These are phyloP conservation scores for Lasaia peninsularis DNA, from an alignment of 1,140 invertebrate species.

Conservation along the genomic window DNA sequence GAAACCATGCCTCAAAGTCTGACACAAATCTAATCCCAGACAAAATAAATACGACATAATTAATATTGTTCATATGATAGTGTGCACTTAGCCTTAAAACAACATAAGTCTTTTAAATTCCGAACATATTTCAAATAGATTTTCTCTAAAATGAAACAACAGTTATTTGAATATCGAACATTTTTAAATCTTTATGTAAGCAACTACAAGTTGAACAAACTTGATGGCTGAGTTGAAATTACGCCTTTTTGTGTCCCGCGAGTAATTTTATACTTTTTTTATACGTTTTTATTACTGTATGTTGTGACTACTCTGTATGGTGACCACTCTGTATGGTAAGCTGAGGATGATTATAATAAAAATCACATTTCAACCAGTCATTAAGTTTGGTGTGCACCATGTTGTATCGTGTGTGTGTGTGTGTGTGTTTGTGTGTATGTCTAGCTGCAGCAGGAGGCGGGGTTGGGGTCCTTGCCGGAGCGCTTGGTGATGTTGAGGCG, in stretches of 20 bases:
- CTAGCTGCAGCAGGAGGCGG: conserved; percentile 91
- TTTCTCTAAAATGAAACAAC: background rate
- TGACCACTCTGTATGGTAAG: background rate
- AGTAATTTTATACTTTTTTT: too few relatives aligned
- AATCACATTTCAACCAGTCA: background rate
- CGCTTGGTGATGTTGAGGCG: conserved; percentile 88
- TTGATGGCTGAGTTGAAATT: background rate
- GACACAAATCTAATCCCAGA: too few relatives aligned
- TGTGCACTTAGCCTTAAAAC: conserved; percentile 1
- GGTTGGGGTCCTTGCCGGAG: conserved; percentile 89
- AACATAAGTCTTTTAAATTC: background rate
- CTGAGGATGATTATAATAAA: background rate
- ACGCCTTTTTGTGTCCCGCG: too few relatives aligned
- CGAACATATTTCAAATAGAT: conserved; percentile 1
- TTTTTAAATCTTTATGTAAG: background rate
- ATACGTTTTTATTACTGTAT: too few relatives aligned
- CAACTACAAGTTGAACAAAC: background rate
- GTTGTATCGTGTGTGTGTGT: background rate
- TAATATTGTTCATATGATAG: background rate
- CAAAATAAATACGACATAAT: background rate
- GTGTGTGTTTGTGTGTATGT: background rate
- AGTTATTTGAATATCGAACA: background rate
- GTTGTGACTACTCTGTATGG: too few relatives aligned
- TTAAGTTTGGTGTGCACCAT: background rate
- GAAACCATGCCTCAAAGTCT: too few relatives aligned